Base-by-base conservation (phyloP, 2,797 vertebrate genomes). In the Neoniphon sammara region DNA sequence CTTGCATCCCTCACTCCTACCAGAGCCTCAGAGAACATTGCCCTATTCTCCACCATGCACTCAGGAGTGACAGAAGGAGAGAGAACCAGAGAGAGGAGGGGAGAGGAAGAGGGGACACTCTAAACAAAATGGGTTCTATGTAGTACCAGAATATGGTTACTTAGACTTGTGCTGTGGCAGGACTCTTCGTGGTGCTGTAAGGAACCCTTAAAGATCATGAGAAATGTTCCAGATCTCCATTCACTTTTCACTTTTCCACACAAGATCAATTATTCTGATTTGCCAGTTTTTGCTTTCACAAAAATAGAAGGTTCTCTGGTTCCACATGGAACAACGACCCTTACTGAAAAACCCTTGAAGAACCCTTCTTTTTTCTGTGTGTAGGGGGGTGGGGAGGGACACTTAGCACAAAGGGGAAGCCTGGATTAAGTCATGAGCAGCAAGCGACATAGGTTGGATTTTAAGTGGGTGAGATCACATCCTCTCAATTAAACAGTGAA, bases 391-490 rank as follows among this genome's bases (percentile, higher is more conserved):
- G 86, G 27, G 85, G 85, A 47, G 62, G 72, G 56, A 52, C 25
- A 27, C 25, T 70, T 60, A 79, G 73, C 83, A 91, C 86, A 86
- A 92, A 91, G 84, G 75, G 89, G 80, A 93, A 91, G 92, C 88
- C 92, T 93, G 91, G 91, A 92, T 94, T 94, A 93, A 95, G 91
- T 91, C 90, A 90, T 84, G 74, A 87, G 81, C 64, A 64, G 91
- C 91, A 87, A 92, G 93, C 90, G 88, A 93, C 91, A 95, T 94
- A 93, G 89, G 91, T 92, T 91, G 88, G 92, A 97, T 96, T 93
- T 94, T 90, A 94, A 82, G 36, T 72, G 88, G 84, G 91, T 97
- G 95, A 97, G 92, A 92, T 97, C 96, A 97, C 88, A 95, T 96
- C 95, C 95, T 96, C 84, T 92, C 89, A 73, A 90, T 90, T 59